Conservation (phyloP, 2,113 vertebrate species). For the Corythornis cristatus region DNA sequence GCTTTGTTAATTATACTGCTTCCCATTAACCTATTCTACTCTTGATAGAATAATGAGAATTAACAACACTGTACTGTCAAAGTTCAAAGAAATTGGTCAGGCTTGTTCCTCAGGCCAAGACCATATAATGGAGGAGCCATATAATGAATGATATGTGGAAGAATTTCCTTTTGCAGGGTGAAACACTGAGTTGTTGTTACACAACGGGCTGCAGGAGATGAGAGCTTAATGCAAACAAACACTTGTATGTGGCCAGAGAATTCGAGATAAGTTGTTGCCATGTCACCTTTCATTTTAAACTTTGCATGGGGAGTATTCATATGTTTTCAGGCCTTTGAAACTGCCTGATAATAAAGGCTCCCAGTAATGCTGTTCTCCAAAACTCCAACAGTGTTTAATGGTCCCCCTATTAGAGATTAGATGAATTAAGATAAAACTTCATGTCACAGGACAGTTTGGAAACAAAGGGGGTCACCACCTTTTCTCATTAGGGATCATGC, state of each 20-base stretch:
- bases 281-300: background rate
- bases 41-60: background rate
- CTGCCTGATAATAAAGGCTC: no score
- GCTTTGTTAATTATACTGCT: background rate
- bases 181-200: background rate
- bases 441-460: background rate
- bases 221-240: background rate
- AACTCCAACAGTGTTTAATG: background rate
- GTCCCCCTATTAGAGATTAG: background rate
- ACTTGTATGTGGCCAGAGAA: background rate
- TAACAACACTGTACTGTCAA: background rate
- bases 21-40: background rate
- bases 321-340: background rate
- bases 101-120: background rate
- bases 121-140: background rate
- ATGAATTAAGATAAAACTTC: background rate
- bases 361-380: background rate
- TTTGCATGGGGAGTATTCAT: background rate
- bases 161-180: background rate
- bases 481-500: background rate
- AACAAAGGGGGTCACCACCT: background rate
- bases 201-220: background rate
- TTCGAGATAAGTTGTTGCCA: background rate
- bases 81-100: background rate
- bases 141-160: rapidly evolving